These are phyloP conservation scores for Chymomyza caudatula DNA, from an alignment of 2,888 invertebrate species.

Conservation along the genomic window DNA sequence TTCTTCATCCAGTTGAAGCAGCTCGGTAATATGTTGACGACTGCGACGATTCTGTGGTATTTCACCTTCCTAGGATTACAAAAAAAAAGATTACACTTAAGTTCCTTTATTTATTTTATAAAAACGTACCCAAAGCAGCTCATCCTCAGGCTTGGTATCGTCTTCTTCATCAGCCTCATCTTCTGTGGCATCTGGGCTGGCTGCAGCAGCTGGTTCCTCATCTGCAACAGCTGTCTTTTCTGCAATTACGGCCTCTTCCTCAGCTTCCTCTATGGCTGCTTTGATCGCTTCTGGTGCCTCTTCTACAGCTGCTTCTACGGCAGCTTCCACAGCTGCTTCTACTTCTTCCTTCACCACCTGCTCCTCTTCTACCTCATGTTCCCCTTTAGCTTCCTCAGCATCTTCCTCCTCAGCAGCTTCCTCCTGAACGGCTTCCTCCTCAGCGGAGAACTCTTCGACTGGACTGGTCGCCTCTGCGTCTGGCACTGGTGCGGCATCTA, in stretches of 20 bases:
- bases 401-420: conserved; percentile 52
- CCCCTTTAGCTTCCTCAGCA: conserved; percentile 20
- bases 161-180: conserved; percentile 68
- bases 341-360: conserved; percentile 6
- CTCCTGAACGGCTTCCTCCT: conserved; percentile 59
- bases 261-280: conserved; percentile 49
- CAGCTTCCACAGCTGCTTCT: conserved; percentile 18
- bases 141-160: conserved; percentile 82
- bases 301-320: conserved; percentile 45
- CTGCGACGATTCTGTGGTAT: conserved; percentile 88
- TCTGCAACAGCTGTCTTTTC: conserved; percentile 44
- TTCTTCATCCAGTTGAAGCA: conserved; percentile 88
- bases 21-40: conserved; percentile 88
- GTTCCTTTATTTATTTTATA: not conserved
- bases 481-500: conserved; percentile 66
- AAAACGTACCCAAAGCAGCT: conserved; percentile 81
- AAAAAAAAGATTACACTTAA: not conserved
- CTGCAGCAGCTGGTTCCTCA: conserved; percentile 50
- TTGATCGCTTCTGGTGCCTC: conserved; percentile 66
- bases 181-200: conserved; percentile 75
- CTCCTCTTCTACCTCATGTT: not conserved
- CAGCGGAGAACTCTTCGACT: conserved; percentile 64
- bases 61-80: conserved; percentile 81
- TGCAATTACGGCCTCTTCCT: conserved; percentile 52
- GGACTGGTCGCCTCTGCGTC: conserved; percentile 43